Evolutionary conservation across 2,888 invertebrate species (phyloP).

Genomic region (Sycophila texana): DNA sequence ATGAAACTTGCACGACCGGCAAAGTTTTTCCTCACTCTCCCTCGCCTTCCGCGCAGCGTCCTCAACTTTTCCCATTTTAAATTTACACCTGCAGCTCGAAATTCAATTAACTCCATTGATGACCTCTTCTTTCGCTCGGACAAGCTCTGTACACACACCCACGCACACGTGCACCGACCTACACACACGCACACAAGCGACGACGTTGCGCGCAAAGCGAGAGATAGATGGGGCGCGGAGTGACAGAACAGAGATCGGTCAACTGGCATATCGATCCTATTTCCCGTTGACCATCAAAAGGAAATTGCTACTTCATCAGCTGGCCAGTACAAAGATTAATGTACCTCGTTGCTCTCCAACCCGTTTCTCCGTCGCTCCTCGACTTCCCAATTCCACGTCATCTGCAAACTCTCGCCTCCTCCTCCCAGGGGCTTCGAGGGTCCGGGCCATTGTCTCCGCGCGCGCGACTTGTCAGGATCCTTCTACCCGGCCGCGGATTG

Average conservation of each 20-base stretch:
- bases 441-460: constrained; percentile 9
- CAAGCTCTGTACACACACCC: constrained; percentile 6
- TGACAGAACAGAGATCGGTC: constrained; percentile 59
- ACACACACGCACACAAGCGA: background rate
- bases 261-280: constrained; percentile 71
- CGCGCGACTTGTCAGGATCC: background rate
- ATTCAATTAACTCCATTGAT: constrained; percentile 49
- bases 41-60: background rate
- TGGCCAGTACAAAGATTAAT: constrained; percentile 63
- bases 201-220: constrained; percentile 5
- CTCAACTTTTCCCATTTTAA: constrained; percentile 50
- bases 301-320: constrained; percentile 74
- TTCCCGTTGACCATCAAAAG: constrained; percentile 71
- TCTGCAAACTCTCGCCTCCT: constrained; percentile 34
- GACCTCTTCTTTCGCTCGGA: constrained; percentile 39
- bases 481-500: background rate
- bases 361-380: background rate
- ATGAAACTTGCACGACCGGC: constrained; percentile 19
- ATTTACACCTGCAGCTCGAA: constrained; percentile 33
- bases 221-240: constrained; percentile 40
- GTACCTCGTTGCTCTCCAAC: constrained; percentile 53
- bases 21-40: constrained; percentile 6
- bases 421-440: background rate
- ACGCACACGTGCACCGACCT: background rate
- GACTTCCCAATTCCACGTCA: constrained; percentile 50